A percentile compares a stretch with the other conserved stretches of the same genome.
These are phyloP conservation scores for Martes martes DNA, from an alignment of 2,113 vertebrate species.

Conservation along the genomic window DNA sequence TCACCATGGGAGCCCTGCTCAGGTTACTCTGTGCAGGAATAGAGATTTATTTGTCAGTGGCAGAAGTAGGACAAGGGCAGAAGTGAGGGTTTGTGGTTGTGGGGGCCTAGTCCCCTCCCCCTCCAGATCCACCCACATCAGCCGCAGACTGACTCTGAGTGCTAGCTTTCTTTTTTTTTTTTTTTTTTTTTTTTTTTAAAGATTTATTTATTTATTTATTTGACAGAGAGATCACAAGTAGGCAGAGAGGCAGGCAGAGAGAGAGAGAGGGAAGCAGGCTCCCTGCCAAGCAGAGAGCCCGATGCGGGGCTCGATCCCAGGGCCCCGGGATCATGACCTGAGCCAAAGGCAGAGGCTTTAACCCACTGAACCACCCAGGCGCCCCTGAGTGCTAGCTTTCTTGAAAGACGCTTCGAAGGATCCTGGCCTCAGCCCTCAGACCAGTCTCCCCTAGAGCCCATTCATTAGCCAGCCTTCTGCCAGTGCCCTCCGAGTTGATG, in stretches of 20 bases:
- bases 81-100: not conserved
- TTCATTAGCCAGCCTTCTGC: not conserved
- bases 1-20: slow-evolving; percentile 26
- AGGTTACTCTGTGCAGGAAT: slow-evolving; percentile 31
- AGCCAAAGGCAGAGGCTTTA: too few relatives aligned
- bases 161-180: not conserved
- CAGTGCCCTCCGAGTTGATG: not conserved
- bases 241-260: too few relatives aligned
- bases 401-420: not conserved
- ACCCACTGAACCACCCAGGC: too few relatives aligned
- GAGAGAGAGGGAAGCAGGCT: too few relatives aligned
- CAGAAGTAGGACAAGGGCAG: slow-evolving; percentile 47
- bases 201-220: too few relatives aligned
- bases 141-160: not conserved
- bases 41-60: slow-evolving; percentile 38
- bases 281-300: too few relatives aligned
- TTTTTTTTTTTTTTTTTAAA: too few relatives aligned
- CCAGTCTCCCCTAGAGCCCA: not conserved
- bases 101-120: not conserved
- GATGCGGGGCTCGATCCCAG: too few relatives aligned
- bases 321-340: too few relatives aligned
- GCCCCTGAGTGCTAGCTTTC: not conserved
- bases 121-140: not conserved
- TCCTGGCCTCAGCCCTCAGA: not conserved
- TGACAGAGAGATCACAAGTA: too few relatives aligned